Conservation (phyloP, 2,888 invertebrate genomes). For the Micoletzkya japonica region DNA sequence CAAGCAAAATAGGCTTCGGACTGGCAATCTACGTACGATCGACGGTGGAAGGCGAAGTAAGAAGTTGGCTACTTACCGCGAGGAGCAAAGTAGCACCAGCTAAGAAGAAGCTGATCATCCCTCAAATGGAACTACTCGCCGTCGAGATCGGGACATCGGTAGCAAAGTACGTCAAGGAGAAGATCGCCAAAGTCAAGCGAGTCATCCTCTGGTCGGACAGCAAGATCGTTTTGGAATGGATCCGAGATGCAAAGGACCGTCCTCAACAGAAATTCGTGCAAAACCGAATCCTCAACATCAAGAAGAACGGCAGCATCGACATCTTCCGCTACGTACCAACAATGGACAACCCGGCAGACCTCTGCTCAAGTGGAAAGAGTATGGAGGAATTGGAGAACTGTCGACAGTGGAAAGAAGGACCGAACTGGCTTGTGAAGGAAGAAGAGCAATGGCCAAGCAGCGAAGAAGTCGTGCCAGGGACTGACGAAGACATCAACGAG, state of each 20-base stretch:
- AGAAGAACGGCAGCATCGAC: background rate
- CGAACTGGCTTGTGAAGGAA: background rate
- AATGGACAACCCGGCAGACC: constrained; percentile 57
- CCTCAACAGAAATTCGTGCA: constrained; percentile 11
- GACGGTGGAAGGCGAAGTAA: background rate
- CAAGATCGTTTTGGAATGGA: constrained; percentile 30
- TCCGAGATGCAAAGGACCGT: constrained; percentile 1
- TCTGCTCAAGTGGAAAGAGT: constrained; percentile 46
- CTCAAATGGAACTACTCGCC: constrained; percentile 33
- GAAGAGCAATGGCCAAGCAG: constrained; percentile 12
- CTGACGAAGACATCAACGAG: too few relatives aligned
- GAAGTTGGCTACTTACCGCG: background rate
- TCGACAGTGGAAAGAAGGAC: constrained; percentile 19
- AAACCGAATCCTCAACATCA: background rate
- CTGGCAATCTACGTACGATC: constrained; percentile 10
- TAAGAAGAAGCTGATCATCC: constrained; percentile 29
- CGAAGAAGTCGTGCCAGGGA: background rate
- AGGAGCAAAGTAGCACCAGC: constrained; percentile 28
- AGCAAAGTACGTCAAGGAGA: constrained; percentile 1
- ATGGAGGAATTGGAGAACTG: constrained; percentile 17
- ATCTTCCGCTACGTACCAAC: constrained; percentile 40
- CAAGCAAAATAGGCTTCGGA: constrained; percentile 18
- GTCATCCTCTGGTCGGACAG: constrained; percentile 32
- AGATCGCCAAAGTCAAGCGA: background rate
- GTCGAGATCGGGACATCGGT: constrained; percentile 22